These are phyloP conservation scores for Daubentonia madagascariensis DNA, from an alignment of 2,113 vertebrate species.

Conservation along the genomic window DNA sequence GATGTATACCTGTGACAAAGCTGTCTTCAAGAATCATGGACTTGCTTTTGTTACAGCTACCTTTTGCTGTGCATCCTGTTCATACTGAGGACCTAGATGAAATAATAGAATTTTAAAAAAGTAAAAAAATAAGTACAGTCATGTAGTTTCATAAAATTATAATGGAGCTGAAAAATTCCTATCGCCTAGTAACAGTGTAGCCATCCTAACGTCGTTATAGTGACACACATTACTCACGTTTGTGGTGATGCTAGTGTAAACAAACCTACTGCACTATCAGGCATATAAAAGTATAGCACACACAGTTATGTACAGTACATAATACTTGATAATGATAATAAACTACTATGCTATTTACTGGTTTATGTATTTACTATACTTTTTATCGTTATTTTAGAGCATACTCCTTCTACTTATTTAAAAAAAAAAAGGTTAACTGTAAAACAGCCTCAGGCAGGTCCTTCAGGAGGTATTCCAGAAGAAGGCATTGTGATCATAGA, in stretches of 20 bases:
- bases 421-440: background rate
- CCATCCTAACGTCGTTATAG: background rate
- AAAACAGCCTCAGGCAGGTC: background rate
- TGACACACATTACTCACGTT: background rate
- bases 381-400: background rate
- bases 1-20: constrained; percentile 84
- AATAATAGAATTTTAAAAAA: background rate
- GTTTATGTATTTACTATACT: background rate
- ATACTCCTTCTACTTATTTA: background rate
- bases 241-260: background rate
- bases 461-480: background rate
- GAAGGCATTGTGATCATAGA: background rate
- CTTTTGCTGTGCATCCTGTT: constrained; percentile 90
- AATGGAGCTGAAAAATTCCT: background rate
- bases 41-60: constrained; percentile 87
- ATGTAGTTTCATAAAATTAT: background rate
- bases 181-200: background rate
- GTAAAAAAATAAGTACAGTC: background rate
- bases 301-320: background rate
- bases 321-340: background rate
- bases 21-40: constrained; percentile 84
- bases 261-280: background rate
- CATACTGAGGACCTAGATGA: constrained; percentile 83
- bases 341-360: background rate
- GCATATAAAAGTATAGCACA: background rate